Evolutionary conservation across 1,140 invertebrate species (phyloP).

Genomic region (Neoseiulus cucumeris): DNA sequence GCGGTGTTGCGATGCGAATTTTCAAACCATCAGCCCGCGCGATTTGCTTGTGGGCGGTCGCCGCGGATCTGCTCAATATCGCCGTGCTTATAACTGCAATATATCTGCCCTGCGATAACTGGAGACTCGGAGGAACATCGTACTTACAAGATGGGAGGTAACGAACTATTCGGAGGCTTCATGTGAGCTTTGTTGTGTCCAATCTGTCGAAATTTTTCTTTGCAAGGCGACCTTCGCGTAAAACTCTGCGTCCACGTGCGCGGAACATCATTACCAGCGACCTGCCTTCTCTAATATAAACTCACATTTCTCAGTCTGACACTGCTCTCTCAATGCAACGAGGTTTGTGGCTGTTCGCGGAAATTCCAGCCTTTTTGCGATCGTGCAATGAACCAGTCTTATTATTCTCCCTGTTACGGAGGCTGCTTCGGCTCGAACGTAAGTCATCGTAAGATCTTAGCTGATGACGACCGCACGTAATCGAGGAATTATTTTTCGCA

Average conservation of each 20-base stretch:
- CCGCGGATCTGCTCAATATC: neutral
- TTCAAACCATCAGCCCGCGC: neutral
- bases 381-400: conserved; percentile 43
- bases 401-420: conserved; percentile 69
- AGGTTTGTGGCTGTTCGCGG: conserved; percentile 14
- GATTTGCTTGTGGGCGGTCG: neutral
- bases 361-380: conserved; percentile 42
- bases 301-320: neutral
- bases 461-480: no score
- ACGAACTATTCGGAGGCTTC: neutral
- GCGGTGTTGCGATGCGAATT: neutral
- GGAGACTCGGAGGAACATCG: neutral
- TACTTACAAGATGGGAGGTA: neutral
- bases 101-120: neutral
- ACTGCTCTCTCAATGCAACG: conserved; percentile 11
- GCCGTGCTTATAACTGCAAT: neutral
- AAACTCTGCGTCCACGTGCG: no score
- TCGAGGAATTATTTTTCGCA: no score
- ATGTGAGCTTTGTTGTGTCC: neutral
- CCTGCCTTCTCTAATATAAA: no score
- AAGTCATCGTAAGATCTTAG: no score
- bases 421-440: conserved; percentile 39
- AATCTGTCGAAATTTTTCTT: neutral
- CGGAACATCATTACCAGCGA: no score
- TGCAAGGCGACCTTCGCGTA: no score